These are phyloP conservation scores for Poecilia gillii DNA, from an alignment of 2,797 vertebrate genomes.

Conservation along the genomic window DNA sequence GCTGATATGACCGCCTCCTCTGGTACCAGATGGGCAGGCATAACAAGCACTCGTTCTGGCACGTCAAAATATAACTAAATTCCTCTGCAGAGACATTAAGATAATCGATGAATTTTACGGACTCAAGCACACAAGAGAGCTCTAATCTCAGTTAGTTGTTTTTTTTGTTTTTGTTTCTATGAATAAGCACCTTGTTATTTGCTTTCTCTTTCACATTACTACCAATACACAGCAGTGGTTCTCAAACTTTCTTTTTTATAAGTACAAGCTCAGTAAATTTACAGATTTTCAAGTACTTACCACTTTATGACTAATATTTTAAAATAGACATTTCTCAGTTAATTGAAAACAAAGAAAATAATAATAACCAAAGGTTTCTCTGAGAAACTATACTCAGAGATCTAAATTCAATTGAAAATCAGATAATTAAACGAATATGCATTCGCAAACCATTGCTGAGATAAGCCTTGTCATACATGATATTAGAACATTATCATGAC, in stretches of 20 bases:
- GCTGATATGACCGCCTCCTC: conserved; percentile 51
- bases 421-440: neutral
- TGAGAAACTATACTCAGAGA: neutral
- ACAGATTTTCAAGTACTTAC: neutral
- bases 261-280: neutral
- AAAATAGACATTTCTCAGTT: neutral
- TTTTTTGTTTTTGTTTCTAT: neutral
- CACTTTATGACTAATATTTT: neutral
- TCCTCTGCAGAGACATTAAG: conserved; percentile 51
- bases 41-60: conserved; percentile 4
- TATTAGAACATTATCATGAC: neutral
- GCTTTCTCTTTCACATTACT: neutral
- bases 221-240: neutral
- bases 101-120: conserved; percentile 43
- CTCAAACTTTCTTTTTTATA: neutral
- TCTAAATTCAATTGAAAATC: neutral
- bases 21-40: conserved; percentile 20
- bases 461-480: neutral
- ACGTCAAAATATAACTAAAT: conserved; percentile 18
- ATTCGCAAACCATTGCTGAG: neutral
- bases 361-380: neutral
- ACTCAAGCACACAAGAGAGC: conserved; percentile 14
- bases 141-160: neutral
- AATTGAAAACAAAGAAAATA: neutral
- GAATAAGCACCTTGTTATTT: neutral